Evolutionary conservation across 1,140 invertebrate species (phyloP), one percentile per base, ranked within the genome.

Genomic region (Apis dorsata): DNA sequence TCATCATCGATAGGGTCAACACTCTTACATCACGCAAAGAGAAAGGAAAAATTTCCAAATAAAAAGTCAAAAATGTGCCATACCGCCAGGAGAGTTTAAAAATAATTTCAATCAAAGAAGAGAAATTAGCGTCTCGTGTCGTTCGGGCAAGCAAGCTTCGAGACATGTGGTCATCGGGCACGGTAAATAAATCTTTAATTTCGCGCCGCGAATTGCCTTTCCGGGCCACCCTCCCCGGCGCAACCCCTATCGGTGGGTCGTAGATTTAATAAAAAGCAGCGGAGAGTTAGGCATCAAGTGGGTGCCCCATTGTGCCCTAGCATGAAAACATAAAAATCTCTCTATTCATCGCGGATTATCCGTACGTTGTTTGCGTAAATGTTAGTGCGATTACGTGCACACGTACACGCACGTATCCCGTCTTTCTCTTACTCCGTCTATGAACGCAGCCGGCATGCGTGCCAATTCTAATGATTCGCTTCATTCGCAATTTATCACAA

Each of bases 261-360:
- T 91, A 88, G 90, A 93, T 93, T 93, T 93, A 93, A 93, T 93
- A 93, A 92, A 93, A 93, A 92, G 89, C 89, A 91, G 88, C 90
- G 87, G 89, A 90, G 91, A 90, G 90, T 89, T 93, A 91, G 90
- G 91, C 92, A 93, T 93, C 92, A 91, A 93, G 93, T 93, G 92
- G 91, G 89, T 88, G 89, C 92, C 87, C 93, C 90, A 94, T 94
- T 93, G 93, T 93, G 90, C 89, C 89, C 88, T 89, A 88, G 90
- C 92, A 93, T 94, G 92, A 94, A 94, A 94, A 94, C 93, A 94
- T 94, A 92, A 93, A 94, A 94, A 94, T 94, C 93, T 93, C 92
- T 91, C 91, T 91, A 93, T 94, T 94, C 93, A 93, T 81, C 83
- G 75, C 87, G 93, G 93, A 93, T 94, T 94, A 94, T 90, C 90